These are phyloP conservation scores for Patella pellucida DNA, from an alignment of 2,888 invertebrate genomes.

Conservation along the genomic window DNA sequence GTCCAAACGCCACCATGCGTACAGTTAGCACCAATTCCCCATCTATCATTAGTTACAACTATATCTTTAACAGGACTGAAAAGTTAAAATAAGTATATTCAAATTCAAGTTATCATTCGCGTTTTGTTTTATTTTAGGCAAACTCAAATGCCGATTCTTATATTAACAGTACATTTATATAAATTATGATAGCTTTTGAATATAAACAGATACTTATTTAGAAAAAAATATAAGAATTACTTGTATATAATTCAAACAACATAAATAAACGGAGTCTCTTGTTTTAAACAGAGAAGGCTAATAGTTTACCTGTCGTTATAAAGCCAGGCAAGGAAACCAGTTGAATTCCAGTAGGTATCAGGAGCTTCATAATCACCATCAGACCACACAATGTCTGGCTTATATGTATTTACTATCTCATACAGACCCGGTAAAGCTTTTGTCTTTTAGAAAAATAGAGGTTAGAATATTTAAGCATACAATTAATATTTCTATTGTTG, in stretches of 20 bases:
- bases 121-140: no score
- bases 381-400: conserved; percentile 66
- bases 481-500: background rate
- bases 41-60: conserved; percentile 62
- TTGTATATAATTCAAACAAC: no score
- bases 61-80: conserved; percentile 49
- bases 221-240: no score
- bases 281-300: background rate
- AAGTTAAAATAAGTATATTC: no score
- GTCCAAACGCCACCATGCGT: conserved; percentile 59
- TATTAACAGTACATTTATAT: no score
- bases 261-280: no score
- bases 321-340: conserved; percentile 70
- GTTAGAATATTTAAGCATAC: background rate
- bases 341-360: conserved; percentile 67
- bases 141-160: no score
- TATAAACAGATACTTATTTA: no score
- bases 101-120: no score
- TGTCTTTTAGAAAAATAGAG: conserved; percentile 34
- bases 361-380: conserved; percentile 78
- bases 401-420: conserved; percentile 73
- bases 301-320: conserved; percentile 66
- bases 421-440: conserved; percentile 77
- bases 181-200: no score
- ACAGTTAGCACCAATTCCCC: conserved; percentile 52